Evolutionary conservation across 1,140 invertebrate genomes (phyloP), one percentile per base, ranked within the genome.

Genomic region (Teleogryllus occipitalis): DNA sequence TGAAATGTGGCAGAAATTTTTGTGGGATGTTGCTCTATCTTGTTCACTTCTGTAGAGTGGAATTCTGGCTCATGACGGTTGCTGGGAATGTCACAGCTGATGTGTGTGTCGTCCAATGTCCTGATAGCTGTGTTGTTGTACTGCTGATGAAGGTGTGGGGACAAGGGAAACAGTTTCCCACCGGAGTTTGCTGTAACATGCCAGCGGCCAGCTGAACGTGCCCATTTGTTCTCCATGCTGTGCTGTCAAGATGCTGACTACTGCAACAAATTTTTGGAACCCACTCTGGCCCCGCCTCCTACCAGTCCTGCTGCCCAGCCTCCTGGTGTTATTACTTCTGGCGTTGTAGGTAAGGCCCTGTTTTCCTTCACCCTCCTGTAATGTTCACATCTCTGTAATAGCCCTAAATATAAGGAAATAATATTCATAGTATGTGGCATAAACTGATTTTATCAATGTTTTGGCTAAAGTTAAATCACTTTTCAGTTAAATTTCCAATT

Each of bases 161-260:
- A 91, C 84, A 88, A 88, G 88, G 86, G 86, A 82, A 85, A 90
- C 82, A 91, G 91, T 88, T 92, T 94, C 84, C 93, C 93, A 83
- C 92, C 92, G 82, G 93, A 93, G 86, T 87, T 88, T 81, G 91
- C 92, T 74, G 85, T 89, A 81, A 87, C 86, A 87, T 94, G 93
- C 87, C 87, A 84, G 85, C 85, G 85, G 85, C 84, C 84, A 82
- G 85, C 83, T 84, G 83, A 73, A 83, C 83, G 75, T 85, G 84
- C 74, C 82, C 83, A 78, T 83, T 84, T 78, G 83, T 82, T 72
- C 22, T 74, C 81, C 83, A 77, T 87, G 86, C 87, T 89, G 82
- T 93, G 92, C 88, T 93, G 92, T 88, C 89, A 89, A 85, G 85
- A 88, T 79, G 81, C 82, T 84, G 89, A 91, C 87, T 89, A 87